phyloP scores from a whole-genome alignment of 2,888 invertebrate genomes.

The Alviniconcha strummeri region DNA sequence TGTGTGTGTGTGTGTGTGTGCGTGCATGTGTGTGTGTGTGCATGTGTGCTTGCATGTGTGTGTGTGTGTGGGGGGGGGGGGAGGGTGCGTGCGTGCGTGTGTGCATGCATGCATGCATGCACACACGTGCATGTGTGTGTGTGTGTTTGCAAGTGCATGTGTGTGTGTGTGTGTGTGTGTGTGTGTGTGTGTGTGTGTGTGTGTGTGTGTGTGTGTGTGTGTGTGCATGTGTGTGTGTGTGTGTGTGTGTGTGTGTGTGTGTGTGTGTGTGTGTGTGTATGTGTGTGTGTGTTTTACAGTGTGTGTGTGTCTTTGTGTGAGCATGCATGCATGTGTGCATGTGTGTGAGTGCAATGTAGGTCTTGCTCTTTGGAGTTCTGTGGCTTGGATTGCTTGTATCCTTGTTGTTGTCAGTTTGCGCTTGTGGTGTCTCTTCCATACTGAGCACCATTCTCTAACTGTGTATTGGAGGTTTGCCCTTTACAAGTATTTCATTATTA shows the following conservation, averaged over 20 bases:
- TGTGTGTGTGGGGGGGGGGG: neutral
- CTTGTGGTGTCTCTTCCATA: no score
- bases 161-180: neutral
- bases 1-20: neutral
- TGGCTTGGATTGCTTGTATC: no score
- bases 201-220: neutral
- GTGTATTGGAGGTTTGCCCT: neutral
- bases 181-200: neutral
- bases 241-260: neutral
- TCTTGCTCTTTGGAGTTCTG: no score
- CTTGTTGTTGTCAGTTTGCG: no score
- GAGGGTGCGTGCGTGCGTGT: neutral
- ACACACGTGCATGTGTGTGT: neutral
- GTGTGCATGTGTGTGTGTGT: neutral
- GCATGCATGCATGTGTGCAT: neutral
- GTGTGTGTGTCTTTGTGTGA: neutral
- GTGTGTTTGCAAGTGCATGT: neutral
- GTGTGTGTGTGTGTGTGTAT: neutral
- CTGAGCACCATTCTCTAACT: no score
- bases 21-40: neutral
- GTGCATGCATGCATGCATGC: neutral
- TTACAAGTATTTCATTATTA: no score
- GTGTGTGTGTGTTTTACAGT: neutral
- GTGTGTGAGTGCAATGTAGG: neutral
- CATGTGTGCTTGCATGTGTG: neutral